Conservation (phyloP, 2,113 vertebrate genomes). For the Acrocephalus arundinaceus region DNA sequence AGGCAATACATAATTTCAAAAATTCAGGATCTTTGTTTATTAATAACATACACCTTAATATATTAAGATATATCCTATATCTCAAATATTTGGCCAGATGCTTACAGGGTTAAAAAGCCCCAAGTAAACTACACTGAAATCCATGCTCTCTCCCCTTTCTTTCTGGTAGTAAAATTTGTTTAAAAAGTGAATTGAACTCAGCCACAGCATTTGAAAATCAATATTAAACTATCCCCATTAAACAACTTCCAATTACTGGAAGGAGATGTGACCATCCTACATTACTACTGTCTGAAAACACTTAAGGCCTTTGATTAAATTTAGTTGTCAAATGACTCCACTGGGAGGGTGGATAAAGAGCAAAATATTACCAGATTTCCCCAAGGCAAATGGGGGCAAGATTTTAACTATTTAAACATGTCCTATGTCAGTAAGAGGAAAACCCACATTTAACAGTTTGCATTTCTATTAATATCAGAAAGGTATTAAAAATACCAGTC, state of each 20-base stretch:
- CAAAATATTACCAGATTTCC: neutral
- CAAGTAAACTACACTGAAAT: neutral
- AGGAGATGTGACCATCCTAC: neutral
- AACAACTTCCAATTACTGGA: neutral
- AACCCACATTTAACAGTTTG: neutral
- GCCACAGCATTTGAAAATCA: neutral
- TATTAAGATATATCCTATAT: neutral
- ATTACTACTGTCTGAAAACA: neutral
- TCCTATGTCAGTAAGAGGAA: neutral
- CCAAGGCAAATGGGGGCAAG: neutral
- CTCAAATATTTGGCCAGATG: neutral
- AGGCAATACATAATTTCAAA: neutral
- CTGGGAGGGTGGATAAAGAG: neutral
- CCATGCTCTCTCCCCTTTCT: neutral
- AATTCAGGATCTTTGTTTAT: neutral
- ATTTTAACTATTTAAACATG: neutral
- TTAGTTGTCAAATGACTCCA: neutral
- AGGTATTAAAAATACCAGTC: neutral
- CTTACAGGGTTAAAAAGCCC: neutral
- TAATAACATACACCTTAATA: neutral
- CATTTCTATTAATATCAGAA: neutral
- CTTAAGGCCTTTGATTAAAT: neutral
- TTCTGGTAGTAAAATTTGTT: neutral
- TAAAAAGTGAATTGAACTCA: neutral
- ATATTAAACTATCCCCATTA: neutral